Evolutionary conservation across 2,113 vertebrate genomes (phyloP).

Genomic region (Ciconia stormi): DNA sequence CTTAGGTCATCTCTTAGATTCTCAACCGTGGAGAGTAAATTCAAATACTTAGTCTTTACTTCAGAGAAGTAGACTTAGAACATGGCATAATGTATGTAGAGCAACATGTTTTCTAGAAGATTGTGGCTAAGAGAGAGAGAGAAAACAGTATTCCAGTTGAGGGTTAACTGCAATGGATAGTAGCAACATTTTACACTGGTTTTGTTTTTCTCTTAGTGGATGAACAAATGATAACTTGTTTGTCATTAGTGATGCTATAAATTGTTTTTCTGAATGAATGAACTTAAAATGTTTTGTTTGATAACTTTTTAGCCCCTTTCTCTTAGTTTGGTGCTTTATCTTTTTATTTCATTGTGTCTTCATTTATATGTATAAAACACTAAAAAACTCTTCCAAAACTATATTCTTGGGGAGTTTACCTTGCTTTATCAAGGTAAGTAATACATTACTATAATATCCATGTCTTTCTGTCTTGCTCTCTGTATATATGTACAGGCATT

Average conservation of each 20-base stretch:
- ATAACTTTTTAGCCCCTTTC: not conserved
- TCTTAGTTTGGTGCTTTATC: not conserved
- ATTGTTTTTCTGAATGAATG: not conserved
- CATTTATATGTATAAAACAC: not conserved
- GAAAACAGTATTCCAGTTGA: not conserved
- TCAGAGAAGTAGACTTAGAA: not conserved
- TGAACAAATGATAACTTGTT: not conserved
- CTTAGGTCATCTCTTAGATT: not conserved
- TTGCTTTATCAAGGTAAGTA: not conserved
- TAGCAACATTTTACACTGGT: not conserved
- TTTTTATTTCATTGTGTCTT: not conserved
- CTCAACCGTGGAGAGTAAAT: not conserved
- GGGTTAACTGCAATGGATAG: not conserved
- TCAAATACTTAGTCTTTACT: not conserved
- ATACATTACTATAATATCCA: not conserved
- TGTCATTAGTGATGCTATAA: not conserved
- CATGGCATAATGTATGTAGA: not conserved
- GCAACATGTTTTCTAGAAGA: not conserved
- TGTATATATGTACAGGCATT: not conserved
- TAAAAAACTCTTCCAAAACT: not conserved
- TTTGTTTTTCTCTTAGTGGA: not conserved
- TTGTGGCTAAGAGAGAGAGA: not conserved
- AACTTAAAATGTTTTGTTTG: not conserved
- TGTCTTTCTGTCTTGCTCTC: not conserved
- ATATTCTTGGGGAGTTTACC: not conserved